Evolutionary conservation across 1,140 invertebrate species (phyloP).

Genomic region (Procambarus virginalis): DNA sequence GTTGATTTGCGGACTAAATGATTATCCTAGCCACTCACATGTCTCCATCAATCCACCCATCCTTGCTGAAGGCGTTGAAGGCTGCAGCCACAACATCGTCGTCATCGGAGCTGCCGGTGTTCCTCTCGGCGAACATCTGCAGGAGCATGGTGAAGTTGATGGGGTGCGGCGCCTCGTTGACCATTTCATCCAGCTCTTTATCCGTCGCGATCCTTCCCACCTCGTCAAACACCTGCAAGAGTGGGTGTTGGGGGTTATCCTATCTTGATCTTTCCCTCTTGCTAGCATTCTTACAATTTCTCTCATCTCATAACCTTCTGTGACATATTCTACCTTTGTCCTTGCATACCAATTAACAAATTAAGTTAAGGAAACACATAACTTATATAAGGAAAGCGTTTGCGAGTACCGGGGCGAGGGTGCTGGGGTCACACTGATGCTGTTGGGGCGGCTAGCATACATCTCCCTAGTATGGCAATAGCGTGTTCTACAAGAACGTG

Average conservation of each 20-base stretch:
- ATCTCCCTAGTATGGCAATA: no score
- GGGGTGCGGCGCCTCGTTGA: slow-evolving; percentile 90
- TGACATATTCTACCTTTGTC: no score
- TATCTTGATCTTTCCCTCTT: no score
- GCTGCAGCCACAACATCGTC: slow-evolving; percentile 95
- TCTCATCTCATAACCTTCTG: no score
- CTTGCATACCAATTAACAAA: no score
- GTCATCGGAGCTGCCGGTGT: slow-evolving; percentile 83
- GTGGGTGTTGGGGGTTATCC: background rate
- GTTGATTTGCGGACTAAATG: background rate
- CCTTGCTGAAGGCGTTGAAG: slow-evolving; percentile 95
- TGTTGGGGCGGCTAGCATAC: no score
- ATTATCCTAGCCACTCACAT: slow-evolving; percentile 16
- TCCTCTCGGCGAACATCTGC: slow-evolving; percentile 87
- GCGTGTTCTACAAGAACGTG: no score
- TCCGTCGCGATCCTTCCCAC: slow-evolving; percentile 92
- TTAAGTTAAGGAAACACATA: no score
- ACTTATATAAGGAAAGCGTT: no score
- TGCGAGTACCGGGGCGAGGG: no score
- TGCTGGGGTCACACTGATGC: no score
- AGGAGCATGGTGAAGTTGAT: slow-evolving; percentile 97
- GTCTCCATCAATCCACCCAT: slow-evolving; percentile 72
- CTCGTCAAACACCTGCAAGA: slow-evolving; percentile 92
- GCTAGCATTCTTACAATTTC: no score
- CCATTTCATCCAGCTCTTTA: slow-evolving; percentile 93